Evolutionary conservation across 2,888 invertebrate genomes (phyloP), one percentile per base, ranked within the genome.

Genomic region (Zeuzera pyrina): DNA sequence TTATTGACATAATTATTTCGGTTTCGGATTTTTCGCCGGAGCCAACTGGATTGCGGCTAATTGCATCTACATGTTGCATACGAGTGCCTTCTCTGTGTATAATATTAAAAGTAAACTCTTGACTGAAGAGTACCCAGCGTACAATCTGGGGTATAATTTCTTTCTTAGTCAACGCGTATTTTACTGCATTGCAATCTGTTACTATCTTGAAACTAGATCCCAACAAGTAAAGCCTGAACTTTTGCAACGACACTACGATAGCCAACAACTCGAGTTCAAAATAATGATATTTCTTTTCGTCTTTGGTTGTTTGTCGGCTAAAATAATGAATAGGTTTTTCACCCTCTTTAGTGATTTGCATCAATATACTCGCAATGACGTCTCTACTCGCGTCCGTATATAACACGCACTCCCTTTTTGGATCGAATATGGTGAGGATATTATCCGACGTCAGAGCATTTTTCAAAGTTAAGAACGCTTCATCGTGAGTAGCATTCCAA

Each of bases 211-310:
- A 19, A 6, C 8, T 19, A 19, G 5, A 6, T 6, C 19, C 41
- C 32, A 44, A 23, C 1, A 67, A 23, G 31, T 64, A 68, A 1
- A 43, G 35, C 8, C 62, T 34, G 36, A 68, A 64, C 33, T 54
- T 49, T 23, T 52, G 30, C 1, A 42, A 28, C 0, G 35, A 12
- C 15, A 42, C 49, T 0, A 66, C 52, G 0, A 68, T 42, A 0
- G 69, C 69, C 14, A 71, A 38, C 0, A 52, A 36, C 33, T 71
- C 67, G 5, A 62, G 31, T 30, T 76, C 67, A 12, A 60, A 56
- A 1, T 55, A 55, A 10, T 57, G 54, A 33, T 62, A 68, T 12
- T 46, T 52, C 6, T 43, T 35, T 43, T 71, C 66, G 0, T 56
- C 47, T 1, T 35, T 40, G 0, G 54, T 56, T 0, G 66, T 55